Conservation (phyloP, 2,797 vertebrate species). For the Sorex maritimensis region DNA sequence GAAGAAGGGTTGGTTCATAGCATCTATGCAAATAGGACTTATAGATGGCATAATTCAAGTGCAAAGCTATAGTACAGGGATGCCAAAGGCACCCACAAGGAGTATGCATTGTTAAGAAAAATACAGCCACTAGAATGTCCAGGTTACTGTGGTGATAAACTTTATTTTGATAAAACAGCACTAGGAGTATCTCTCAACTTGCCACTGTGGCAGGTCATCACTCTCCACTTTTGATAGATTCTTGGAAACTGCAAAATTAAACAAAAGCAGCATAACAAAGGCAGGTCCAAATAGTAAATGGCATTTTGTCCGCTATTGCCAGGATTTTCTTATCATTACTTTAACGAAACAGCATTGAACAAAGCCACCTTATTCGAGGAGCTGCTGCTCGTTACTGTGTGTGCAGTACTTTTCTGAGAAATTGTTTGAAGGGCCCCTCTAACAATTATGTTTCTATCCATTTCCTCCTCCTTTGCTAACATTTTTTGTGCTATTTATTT, state of each 20-base stretch:
- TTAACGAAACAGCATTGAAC: not conserved
- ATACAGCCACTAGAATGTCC: not conserved
- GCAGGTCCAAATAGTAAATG: not conserved
- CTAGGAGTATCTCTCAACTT: not conserved
- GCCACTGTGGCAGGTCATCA: not conserved
- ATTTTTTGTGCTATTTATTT: conserved; percentile 30
- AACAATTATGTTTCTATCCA: not conserved
- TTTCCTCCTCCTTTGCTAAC: not conserved
- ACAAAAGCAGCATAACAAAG: not conserved
- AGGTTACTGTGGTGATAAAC: not conserved
- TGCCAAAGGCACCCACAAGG: not conserved
- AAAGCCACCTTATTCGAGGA: not conserved
- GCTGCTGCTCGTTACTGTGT: not conserved
- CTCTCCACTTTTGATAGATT: not conserved
- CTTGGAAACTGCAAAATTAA: not conserved
- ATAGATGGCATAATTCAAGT: not conserved
- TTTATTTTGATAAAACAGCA: not conserved
- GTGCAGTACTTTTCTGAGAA: not conserved
- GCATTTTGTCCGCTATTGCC: not conserved
- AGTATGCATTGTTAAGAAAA: conserved; percentile 11
- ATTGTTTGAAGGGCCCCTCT: not conserved
- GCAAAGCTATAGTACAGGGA: not conserved
- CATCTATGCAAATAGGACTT: not conserved
- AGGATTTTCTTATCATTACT: not conserved
- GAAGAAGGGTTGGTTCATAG: not conserved